Conservation (phyloP, 2,888 invertebrate genomes). For the Opisthograptis luteolata region DNA sequence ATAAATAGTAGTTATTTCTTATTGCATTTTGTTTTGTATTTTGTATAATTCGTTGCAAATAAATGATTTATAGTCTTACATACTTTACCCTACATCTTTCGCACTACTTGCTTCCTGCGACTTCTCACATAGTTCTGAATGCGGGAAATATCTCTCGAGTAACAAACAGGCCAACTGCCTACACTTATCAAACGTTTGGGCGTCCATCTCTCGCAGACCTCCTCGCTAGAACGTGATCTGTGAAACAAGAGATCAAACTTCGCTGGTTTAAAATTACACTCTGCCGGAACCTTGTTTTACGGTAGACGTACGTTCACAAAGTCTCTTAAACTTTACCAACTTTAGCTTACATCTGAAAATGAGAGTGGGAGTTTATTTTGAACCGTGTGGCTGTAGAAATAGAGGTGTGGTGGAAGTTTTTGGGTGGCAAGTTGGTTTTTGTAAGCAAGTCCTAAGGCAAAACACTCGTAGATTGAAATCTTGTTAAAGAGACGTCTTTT, state of each 20-base stretch:
- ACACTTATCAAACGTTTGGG: slow-evolving; percentile 31
- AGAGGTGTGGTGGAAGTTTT: slow-evolving; percentile 24
- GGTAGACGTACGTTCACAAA: slow-evolving; percentile 76
- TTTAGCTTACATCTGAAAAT: slow-evolving; percentile 20
- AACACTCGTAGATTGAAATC: slow-evolving; percentile 79
- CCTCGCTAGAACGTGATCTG: background rate
- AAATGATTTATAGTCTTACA: background rate
- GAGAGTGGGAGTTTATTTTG: slow-evolving; percentile 21
- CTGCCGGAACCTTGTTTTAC: slow-evolving; percentile 80
- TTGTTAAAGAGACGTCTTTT: slow-evolving; percentile 82
- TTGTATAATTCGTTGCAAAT: too few relatives aligned
- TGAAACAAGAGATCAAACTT: slow-evolving; percentile 41
- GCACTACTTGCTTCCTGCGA: too few relatives aligned
- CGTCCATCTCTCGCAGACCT: slow-evolving; percentile 22
- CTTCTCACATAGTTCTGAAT: slow-evolving; percentile 12
- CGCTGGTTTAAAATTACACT: slow-evolving; percentile 67
- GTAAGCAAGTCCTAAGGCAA: slow-evolving; percentile 66
- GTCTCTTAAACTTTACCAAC: slow-evolving; percentile 55
- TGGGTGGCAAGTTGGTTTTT: slow-evolving; percentile 36
- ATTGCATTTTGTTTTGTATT: too few relatives aligned
- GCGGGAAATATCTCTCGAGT: slow-evolving; percentile 32
- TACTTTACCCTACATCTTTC: too few relatives aligned
- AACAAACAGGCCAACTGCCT: slow-evolving; percentile 29
- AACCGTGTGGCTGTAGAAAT: slow-evolving; percentile 3
- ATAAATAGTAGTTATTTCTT: too few relatives aligned